Evolutionary conservation across 2,113 vertebrate genomes (phyloP), one percentile per base, ranked within the genome.

Genomic region (Siphamia tubifer): DNA sequence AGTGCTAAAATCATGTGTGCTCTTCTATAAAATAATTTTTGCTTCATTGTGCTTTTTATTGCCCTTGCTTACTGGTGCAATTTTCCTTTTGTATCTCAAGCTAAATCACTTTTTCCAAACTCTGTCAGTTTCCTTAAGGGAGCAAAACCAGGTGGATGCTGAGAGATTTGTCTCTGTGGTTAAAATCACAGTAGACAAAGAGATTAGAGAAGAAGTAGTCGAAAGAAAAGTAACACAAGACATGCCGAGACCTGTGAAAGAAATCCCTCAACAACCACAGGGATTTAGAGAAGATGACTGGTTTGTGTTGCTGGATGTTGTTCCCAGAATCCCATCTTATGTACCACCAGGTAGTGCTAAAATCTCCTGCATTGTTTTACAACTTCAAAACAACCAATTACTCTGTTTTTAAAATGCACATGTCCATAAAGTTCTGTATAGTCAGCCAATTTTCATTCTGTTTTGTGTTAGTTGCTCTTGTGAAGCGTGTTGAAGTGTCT

Each of bases 211-310:
- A 67, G 65, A 55, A 30, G 35, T 4, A 1, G 30, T 1, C 12
- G 54, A 83, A 45, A 70, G 35, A 31, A 13, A 48, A 27, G 21
- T 49, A 28, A 66, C 24, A 31, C 51, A 69, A 35, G 35, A 76
- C 1, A 2, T 25, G 0, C 23, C n/a, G 4, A 66, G 34, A 39
- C 2, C 5, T 35, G 19, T 27, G 1, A 39, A 11, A 57, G 51
- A 78, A 71, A 28, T 47, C 4, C 25, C 60, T 4, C 69, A 68
- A 16, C 53, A 49, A n/a, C n/a, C n/a, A n/a, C 60, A n/a, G 20
- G 71, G 19, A 28, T 48, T 71, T 6, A 48, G 36, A 34, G 85
- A 86, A 0, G 88, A 91, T 5, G 84, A 89, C 68, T 91, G 89
- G 87, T 85, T 74, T 80, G 15, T 74, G 35, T 48, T 73, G 39